Percentiles rank a stretch among this genome's conserved stretches.
These are phyloP conservation scores for Dexiosoma caninum DNA, from an alignment of 2,888 invertebrate species.

Conservation along the genomic window DNA sequence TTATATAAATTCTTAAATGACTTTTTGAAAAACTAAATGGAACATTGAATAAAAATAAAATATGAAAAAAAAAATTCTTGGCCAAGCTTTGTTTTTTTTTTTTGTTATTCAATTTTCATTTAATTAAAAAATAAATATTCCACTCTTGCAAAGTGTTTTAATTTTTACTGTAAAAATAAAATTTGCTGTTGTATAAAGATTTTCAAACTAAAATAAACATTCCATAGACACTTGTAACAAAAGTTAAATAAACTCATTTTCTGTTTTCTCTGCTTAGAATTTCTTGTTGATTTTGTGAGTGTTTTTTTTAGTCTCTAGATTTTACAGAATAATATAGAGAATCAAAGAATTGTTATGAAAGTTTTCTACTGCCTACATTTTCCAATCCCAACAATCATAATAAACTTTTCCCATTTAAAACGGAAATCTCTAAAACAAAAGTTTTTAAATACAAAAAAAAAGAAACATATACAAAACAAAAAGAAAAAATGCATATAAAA, in stretches of 20 bases:
- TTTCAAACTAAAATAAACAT: neutral
- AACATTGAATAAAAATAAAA: too few relatives aligned
- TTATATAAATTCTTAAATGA: too few relatives aligned
- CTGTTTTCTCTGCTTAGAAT: conserved; percentile 22
- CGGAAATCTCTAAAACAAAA: conserved; percentile 54
- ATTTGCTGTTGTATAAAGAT: neutral
- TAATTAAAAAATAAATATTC: neutral
- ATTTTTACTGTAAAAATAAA: neutral
- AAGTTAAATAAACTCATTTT: conserved; percentile 35
- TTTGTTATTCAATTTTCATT: neutral
- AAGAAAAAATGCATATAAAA: neutral
- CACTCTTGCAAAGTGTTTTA: neutral
- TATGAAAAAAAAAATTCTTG: too few relatives aligned
- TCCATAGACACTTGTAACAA: conserved; percentile 5
- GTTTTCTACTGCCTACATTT: conserved; percentile 26
- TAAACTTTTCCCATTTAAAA: conserved; percentile 62
- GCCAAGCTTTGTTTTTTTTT: too few relatives aligned
- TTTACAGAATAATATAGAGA: neutral
- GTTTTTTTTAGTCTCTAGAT: neutral
- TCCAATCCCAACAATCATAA: conserved; percentile 42
- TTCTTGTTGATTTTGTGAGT: neutral
- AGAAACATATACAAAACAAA: neutral
- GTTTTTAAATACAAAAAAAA: conserved; percentile 9
- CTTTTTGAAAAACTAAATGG: too few relatives aligned
- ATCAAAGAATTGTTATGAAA: conserved; percentile 31